phyloP scores from a whole-genome alignment of 2,797 vertebrate genomes.

The Propithecus deckenii region DNA sequence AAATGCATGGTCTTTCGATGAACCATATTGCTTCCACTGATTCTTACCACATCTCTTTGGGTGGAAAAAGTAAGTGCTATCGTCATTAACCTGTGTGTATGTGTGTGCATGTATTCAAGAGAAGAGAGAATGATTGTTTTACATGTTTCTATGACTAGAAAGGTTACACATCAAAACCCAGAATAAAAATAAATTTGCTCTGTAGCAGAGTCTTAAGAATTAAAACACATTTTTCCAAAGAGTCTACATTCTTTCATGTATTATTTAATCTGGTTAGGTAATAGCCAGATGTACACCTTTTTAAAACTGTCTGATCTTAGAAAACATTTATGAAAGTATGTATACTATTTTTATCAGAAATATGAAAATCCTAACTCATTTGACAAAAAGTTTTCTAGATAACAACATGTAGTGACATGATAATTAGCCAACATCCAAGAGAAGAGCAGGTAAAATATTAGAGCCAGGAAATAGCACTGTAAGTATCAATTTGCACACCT shows the following conservation, averaged over 20 bases:
- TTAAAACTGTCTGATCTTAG: not conserved
- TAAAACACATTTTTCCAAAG: not conserved
- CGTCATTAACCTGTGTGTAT: not conserved
- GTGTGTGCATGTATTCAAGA: not conserved
- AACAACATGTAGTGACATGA: not conserved
- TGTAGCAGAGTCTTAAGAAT: not conserved
- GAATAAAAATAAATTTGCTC: not conserved
- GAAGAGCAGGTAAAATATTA: not conserved
- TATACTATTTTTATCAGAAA: not conserved
- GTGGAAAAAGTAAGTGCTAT: not conserved
- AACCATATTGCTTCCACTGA: not conserved
- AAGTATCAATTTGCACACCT: not conserved
- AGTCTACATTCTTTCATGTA: not conserved
- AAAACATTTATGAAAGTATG: not conserved
- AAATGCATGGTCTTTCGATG: not conserved
- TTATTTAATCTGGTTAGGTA: not conserved
- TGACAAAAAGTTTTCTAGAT: not conserved
- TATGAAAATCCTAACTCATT: not conserved
- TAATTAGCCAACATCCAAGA: not conserved
- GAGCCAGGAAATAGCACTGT: not conserved
- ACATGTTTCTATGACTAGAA: not conserved
- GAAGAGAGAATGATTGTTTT: not conserved
- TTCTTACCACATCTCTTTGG: not conserved
- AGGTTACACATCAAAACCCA: not conserved
- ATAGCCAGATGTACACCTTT: not conserved